Evolutionary conservation across 2,113 vertebrate species (phyloP), one percentile per base, ranked within the genome.

Genomic region (Halichoeres trimaculatus): DNA sequence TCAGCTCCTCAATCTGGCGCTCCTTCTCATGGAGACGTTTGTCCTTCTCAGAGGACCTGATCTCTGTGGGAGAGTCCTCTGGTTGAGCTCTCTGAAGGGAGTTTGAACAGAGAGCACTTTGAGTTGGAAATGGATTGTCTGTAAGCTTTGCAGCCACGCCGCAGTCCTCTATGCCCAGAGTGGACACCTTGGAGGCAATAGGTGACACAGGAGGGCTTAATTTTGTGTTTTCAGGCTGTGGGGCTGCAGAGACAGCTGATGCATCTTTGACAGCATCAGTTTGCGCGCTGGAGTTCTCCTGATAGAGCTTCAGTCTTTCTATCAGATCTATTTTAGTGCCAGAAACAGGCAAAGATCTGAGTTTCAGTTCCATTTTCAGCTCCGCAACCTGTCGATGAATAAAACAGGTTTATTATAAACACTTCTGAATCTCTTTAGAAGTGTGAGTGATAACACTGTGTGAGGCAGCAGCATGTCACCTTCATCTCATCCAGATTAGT

Each of bases 291-390:
- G 65, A 62, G 9, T 47, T 88, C 64, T 88, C 91, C 70, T 93
- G 24, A 75, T 75, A 35, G 8, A 61, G 30, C 73, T 83, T 89
- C 22, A 99, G 91, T 47, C 98, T 95, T 73, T 99, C 98, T 43
- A 99, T 97, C 63, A 99, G 95, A 87, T 98, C 96, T 0, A 94
- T 96, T 90, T 99, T 99, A 58, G 98, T 99, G 84, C 98, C 98
- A 10, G 98, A 99, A 55, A 99, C 98, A 0, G 96, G 98, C 45
- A 99, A 91, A 20, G 96, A 96, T 81, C 98, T 93, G 55, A 97
- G 86, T 87, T 99, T 99, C 73, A 99, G 91, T 78, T 98, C 97
- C 91, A 96, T 94, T 93, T 99, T 99, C 87, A 99, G 94, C 88
- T 99, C 97, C 2, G 97, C 96, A 40, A 99, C 98, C 98, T 99